Evolutionary conservation across 2,113 vertebrate genomes (phyloP).

Genomic region (Eublepharis macularius): DNA sequence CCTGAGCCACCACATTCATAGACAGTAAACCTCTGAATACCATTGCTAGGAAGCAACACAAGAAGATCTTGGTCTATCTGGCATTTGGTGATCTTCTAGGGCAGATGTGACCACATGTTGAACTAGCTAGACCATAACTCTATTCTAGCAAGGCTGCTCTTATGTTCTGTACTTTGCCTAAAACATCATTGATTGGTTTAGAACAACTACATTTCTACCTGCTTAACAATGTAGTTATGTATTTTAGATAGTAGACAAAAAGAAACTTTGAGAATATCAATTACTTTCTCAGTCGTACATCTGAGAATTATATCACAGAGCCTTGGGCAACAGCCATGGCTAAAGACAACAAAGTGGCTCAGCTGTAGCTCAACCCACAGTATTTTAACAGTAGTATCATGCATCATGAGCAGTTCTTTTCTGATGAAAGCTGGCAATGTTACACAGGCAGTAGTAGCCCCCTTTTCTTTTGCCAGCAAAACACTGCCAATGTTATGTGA

Average conservation of each 20-base stretch:
- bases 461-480: background rate
- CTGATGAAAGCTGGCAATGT: background rate
- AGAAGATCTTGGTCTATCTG: no score
- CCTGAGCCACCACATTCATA: no score
- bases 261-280: background rate
- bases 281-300: background rate
- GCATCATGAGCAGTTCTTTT: background rate
- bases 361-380: background rate
- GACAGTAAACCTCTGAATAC: no score
- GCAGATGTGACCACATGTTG: no score
- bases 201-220: background rate
- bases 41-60: no score
- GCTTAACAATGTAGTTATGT: background rate
- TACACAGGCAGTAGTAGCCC: background rate
- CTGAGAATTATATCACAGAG: background rate
- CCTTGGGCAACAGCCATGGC: background rate
- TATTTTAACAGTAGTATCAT: background rate
- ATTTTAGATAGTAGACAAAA: background rate
- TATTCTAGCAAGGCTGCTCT: no score
- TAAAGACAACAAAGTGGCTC: background rate
- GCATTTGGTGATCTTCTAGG: no score
- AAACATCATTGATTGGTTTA: background rate
- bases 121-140: no score
- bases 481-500: background rate
- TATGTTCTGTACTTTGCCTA: no score